These are phyloP conservation scores for Actinia equina DNA, from an alignment of 64 coral and sea anemone genomes.

Conservation along the genomic window DNA sequence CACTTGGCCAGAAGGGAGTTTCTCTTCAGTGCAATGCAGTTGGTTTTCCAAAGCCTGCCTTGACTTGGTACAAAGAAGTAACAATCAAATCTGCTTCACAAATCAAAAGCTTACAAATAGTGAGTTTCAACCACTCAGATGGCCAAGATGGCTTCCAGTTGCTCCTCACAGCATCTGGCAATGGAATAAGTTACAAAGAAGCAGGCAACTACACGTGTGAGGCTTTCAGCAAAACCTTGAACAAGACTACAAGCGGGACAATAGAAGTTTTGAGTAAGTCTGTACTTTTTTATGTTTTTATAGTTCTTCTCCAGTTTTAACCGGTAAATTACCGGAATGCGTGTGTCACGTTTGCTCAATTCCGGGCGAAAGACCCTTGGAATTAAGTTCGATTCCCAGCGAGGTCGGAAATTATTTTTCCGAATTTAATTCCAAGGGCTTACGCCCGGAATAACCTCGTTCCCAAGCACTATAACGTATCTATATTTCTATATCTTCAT, in stretches of 20 bases:
- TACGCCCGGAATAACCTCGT: too few relatives aligned
- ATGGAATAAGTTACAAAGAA: not conserved
- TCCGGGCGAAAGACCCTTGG: too few relatives aligned
- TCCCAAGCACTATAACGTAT: too few relatives aligned
- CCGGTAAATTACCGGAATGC: not conserved
- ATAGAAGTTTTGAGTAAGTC: not conserved
- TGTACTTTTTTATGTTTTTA: not conserved
- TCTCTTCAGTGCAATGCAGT: not conserved
- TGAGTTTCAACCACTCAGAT: not conserved
- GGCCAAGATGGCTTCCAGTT: not conserved
- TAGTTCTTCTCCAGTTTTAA: not conserved
- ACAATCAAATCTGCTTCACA: not conserved
- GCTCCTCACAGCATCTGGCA: not conserved
- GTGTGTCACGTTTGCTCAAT: too few relatives aligned
- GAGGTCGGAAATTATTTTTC: too few relatives aligned
- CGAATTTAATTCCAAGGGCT: too few relatives aligned
- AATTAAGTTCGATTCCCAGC: too few relatives aligned
- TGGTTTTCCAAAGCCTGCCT: not conserved
- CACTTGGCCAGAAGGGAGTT: not conserved
- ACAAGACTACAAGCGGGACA: not conserved
- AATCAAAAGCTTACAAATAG: not conserved
- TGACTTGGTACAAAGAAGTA: not conserved
- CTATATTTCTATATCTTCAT: too few relatives aligned
- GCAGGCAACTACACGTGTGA: constrained; percentile 17
- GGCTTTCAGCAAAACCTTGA: not conserved